Evolutionary conservation across 2,113 vertebrate genomes (phyloP).

Genomic region (Dromas ardeola): DNA sequence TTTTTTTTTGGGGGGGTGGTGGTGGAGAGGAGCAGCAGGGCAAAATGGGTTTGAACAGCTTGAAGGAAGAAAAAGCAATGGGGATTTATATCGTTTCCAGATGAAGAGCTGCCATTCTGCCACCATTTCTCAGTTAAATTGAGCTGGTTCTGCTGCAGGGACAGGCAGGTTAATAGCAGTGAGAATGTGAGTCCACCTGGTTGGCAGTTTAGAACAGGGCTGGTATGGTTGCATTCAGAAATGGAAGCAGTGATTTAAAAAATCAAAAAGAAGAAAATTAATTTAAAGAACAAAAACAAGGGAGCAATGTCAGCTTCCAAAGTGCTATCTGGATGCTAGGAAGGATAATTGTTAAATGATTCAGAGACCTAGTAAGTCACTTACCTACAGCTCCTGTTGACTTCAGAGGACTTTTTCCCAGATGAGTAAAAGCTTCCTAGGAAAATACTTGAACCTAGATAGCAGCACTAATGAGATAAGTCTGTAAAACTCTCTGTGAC

Average conservation of each 20-base stretch:
- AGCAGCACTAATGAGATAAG: not conserved
- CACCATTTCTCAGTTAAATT: not conserved
- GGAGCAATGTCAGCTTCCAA: not conserved
- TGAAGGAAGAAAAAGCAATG: not conserved
- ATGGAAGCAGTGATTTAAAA: not conserved
- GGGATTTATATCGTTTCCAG: not conserved
- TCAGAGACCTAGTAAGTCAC: not conserved
- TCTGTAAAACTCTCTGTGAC: not conserved
- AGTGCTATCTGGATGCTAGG: not conserved
- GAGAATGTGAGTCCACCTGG: not conserved
- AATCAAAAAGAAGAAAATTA: not conserved
- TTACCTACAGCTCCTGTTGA: not conserved
- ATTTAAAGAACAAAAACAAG: not conserved
- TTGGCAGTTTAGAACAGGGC: not conserved
- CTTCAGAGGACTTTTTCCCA: not conserved
- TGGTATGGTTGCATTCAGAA: accelerated
- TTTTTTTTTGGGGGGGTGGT: accelerated
- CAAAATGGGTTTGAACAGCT: not conserved
- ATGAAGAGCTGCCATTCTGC: not conserved
- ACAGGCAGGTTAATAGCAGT: not conserved
- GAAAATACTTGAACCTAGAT: not conserved
- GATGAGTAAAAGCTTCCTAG: not conserved
- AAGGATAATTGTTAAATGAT: not conserved
- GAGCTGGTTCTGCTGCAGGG: not conserved
- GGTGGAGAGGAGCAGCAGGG: too few species aligned